Evolutionary conservation across 2,888 invertebrate genomes (phyloP), one percentile per base, ranked within the genome.

Genomic region (Lasioglossum figueresi): DNA sequence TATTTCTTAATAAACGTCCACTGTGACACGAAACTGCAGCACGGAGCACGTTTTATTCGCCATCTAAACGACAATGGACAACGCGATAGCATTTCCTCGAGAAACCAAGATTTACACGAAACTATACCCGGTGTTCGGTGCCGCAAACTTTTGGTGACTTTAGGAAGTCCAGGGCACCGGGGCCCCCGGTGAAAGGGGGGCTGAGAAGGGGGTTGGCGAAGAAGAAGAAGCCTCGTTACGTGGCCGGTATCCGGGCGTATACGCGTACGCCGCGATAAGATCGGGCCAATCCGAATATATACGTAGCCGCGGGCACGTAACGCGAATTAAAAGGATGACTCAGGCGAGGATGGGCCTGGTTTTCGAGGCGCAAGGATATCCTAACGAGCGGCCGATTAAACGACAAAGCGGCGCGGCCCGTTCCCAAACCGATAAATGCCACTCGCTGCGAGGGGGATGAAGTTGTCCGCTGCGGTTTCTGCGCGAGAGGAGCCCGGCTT

Each of bases 251-350:
- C 83, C 85, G 80, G 77, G 79, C 83, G 81, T 82, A 85, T 90
- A 86, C 85, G 87, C 84, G 80, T 63, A 63, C 16, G 75, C 59
- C 23, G 72, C 76, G 91, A 91, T 91, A 91, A 87, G 76, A 91
- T 91, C 91, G 87, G 80, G 81, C 83, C 91, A 86, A 88, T 88
- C 89, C 84, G 85, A 83, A 86, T 83, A 86, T 83, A 86, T 88
- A 81, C 84, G 79, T 79, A 76, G 75, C 80, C 78, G 75, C 72
- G 78, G 71, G 73, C 73, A 72, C 27, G 76, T 80, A 79, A 71
- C 79, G 86, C 79, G 91, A 84, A 89, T 91, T 89, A 91, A 85
- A 87, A 82, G 74, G 73, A 76, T 79, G 84, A 88, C 79, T 88
- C 74, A 74, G 80, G 45, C 76, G 66, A 56, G 63, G 79, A 73